Evolutionary conservation across 2,888 invertebrate genomes (phyloP).

Genomic region (Ypsolopha scabrella): DNA sequence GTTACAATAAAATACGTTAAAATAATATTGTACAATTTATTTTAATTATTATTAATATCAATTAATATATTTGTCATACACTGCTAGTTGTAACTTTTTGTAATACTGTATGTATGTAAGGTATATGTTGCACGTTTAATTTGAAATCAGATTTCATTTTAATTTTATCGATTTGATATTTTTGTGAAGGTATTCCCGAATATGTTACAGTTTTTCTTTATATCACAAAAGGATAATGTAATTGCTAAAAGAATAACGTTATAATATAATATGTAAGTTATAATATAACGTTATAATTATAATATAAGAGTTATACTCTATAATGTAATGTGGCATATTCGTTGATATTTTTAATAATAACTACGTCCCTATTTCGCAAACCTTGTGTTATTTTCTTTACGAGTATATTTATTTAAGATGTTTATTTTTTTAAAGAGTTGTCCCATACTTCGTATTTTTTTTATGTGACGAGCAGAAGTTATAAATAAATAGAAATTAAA

Average conservation of each 20-base stretch:
- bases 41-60: constrained; percentile 19
- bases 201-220: not conserved
- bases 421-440: constrained; percentile 52
- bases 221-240: not conserved
- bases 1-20: constrained; percentile 15
- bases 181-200: not conserved
- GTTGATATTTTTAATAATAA: constrained; percentile 1
- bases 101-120: constrained; percentile 1
- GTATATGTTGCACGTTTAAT: constrained; percentile 1
- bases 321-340: constrained; percentile 5
- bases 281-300: not conserved
- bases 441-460: constrained; percentile 39
- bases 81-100: constrained; percentile 43
- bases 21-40: constrained; percentile 57
- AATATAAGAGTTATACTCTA: not conserved
- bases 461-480: constrained; percentile 41
- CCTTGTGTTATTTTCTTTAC: constrained; percentile 10
- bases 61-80: constrained; percentile 42
- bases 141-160: constrained; percentile 14
- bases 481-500: constrained; percentile 42
- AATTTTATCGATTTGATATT: constrained; percentile 44
- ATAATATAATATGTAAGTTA: not conserved
- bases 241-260: not conserved
- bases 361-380: not conserved
- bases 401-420: constrained; percentile 58